phyloP scores from a whole-genome alignment of 35 echinoderm and acorn worm genomes.

The Apostichopus parvimensis region DNA sequence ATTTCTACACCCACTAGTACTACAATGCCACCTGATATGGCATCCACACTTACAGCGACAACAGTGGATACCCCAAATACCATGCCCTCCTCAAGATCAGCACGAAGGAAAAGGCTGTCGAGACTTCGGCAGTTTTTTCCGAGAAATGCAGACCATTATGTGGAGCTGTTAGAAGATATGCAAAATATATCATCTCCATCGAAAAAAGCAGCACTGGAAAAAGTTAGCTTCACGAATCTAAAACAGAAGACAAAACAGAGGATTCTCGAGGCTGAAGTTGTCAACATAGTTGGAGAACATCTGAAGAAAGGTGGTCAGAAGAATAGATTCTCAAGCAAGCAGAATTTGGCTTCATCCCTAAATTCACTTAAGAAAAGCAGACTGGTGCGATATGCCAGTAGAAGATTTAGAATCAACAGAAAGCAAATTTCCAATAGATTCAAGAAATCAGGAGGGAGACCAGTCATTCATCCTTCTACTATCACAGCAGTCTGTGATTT shows the following conservation, averaged over 20 bases:
- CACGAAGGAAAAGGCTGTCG: neutral
- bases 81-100: conserved; percentile 28
- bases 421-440: neutral
- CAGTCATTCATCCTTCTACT: conserved; percentile 1
- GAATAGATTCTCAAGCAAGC: neutral
- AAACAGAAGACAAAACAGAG: neutral
- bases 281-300: neutral
- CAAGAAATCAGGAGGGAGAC: neutral
- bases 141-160: conserved; percentile 9
- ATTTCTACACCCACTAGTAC: too few species aligned
- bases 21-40: neutral
- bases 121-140: neutral
- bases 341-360: neutral
- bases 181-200: conserved; percentile 13
- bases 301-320: neutral
- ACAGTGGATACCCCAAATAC: neutral
- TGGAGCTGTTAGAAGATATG: conserved; percentile 20
- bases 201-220: neutral
- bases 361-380: conserved; percentile 24
- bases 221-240: neutral
- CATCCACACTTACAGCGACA: neutral
- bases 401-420: neutral
- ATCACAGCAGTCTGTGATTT: neutral
- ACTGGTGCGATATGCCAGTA: conserved; percentile 21
- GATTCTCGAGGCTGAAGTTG: neutral